A percentile compares a stretch with the other conserved stretches of the same genome.
phyloP scores from a whole-genome alignment of 2,797 vertebrate species.

The Phrynocephalus forsythii region DNA sequence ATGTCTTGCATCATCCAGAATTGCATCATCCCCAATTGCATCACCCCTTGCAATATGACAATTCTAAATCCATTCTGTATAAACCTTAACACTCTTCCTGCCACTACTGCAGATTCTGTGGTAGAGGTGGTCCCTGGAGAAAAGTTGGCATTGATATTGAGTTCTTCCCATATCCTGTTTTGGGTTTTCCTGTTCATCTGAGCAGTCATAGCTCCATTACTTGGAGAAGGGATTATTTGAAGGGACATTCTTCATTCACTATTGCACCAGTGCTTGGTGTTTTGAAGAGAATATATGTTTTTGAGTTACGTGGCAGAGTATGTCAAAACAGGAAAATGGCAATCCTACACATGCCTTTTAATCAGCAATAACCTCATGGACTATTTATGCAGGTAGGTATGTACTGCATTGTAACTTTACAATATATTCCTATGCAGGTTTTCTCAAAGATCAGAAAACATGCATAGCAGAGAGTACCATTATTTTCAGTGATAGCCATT shows the following conservation, averaged over 20 bases:
- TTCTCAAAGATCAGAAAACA: background rate
- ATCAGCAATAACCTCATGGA: background rate
- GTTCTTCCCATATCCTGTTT: background rate
- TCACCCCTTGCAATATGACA: no score
- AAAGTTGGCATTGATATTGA: background rate
- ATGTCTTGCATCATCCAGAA: no score
- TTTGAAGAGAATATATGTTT: background rate
- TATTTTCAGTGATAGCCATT: background rate
- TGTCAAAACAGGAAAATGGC: background rate
- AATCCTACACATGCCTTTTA: no score
- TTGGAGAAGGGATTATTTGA: background rate
- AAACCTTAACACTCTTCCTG: no score
- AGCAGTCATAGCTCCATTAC: background rate
- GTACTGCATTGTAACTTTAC: background rate
- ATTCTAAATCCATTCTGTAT: no score
- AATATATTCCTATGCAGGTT: no score
- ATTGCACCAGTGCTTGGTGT: no score
- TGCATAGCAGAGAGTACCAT: background rate
- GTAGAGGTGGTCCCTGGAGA: background rate
- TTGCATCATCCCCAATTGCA: no score
- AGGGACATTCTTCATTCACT: background rate
- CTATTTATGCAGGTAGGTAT: background rate
- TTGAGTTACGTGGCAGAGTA: background rate
- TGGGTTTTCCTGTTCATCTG: background rate
- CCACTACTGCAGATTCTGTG: no score